Base-by-base conservation (phyloP, 2,797 vertebrate genomes). In the Pseudotriccus pelzelni region DNA sequence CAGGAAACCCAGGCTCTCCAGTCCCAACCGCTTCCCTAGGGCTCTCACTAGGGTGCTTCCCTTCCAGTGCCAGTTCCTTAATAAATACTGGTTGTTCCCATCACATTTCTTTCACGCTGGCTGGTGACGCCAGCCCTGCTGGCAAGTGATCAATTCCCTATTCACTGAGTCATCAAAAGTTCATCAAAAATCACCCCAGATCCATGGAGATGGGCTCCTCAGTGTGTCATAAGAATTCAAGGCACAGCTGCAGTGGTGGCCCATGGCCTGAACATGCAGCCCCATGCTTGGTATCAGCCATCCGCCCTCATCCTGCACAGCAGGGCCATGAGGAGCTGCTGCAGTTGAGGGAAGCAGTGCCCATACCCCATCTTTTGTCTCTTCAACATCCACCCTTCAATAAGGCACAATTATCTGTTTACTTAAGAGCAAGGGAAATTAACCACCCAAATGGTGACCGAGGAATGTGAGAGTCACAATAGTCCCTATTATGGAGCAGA, bases 371-470 rank as follows among this genome's bases (percentile, higher is more conserved):
- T 62, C n/a, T 63, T 91, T 84, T 88, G 50, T 76, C 36, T 66
- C 66, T 68, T 85, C 58, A 88, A 68, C 69, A 72, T 41, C 62
- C 69, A 75, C 28, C 50, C 66, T 87, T 86, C 83, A 88, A n/a
- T 47, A 63, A 78, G 25, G 50, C 83, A 69, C 43, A 89, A 79
- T 88, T 91, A 94, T 91, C 70, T 91, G 21, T 85, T 94, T 94
- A 81, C 83, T 95, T 91, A 94, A 84, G 56, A 88, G 44, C 22
- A 69, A 67, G 72, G 20, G 50, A 85, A 85, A 92, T 93, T 93
- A 87, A 73, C 76, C 73, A 63, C 79, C 52, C 76, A 89, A 91
- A 95, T 49, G 30, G 66, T 59, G 52, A 74, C 82, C 1, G 3
- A 88, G 34, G 82, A 95, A 96, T 95, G 55, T 0, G 0, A 69